Evolutionary conservation across 2,888 invertebrate species (phyloP).

Genomic region (Cybosia mesomella): DNA sequence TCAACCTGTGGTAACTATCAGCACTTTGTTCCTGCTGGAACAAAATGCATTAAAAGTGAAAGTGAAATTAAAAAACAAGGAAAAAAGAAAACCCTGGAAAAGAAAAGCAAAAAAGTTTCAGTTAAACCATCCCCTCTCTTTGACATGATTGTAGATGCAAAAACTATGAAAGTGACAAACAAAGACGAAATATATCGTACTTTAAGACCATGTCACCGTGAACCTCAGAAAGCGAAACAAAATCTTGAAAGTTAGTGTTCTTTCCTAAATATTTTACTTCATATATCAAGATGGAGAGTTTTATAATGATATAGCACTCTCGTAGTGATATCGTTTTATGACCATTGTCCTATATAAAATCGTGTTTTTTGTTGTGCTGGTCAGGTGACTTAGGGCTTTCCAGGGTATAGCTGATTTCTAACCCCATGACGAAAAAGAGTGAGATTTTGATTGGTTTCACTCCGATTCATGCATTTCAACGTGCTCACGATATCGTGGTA

Average conservation of each 20-base stretch:
- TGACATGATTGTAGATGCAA: slow-evolving; percentile 11
- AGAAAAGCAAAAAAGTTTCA: background rate
- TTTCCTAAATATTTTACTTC: background rate
- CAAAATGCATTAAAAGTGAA: slow-evolving; percentile 7
- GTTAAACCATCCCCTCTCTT: slow-evolving; percentile 3
- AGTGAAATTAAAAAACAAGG: background rate
- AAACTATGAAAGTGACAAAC: slow-evolving; percentile 11
- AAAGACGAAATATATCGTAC: slow-evolving; percentile 8
- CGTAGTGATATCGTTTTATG: background rate
- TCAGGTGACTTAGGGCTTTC: too few relatives aligned
- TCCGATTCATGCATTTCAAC: too few relatives aligned
- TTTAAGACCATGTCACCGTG: background rate
- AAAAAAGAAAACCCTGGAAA: background rate
- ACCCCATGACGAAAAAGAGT: too few relatives aligned
- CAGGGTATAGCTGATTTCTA: too few relatives aligned
- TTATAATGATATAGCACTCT: background rate
- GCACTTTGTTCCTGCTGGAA: background rate
- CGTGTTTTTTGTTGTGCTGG: too few relatives aligned
- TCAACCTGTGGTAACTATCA: background rate
- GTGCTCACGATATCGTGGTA: too few relatives aligned
- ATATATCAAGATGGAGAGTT: too few relatives aligned
- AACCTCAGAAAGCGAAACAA: background rate
- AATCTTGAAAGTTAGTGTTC: slow-evolving; percentile 8
- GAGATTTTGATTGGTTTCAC: too few relatives aligned
- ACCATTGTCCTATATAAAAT: too few relatives aligned